A percentile compares a stretch with the other conserved stretches of the same genome.
These are phyloP conservation scores for Macrotrachela quadricornifera DNA, from an alignment of 1,140 invertebrate genomes.

Conservation along the genomic window DNA sequence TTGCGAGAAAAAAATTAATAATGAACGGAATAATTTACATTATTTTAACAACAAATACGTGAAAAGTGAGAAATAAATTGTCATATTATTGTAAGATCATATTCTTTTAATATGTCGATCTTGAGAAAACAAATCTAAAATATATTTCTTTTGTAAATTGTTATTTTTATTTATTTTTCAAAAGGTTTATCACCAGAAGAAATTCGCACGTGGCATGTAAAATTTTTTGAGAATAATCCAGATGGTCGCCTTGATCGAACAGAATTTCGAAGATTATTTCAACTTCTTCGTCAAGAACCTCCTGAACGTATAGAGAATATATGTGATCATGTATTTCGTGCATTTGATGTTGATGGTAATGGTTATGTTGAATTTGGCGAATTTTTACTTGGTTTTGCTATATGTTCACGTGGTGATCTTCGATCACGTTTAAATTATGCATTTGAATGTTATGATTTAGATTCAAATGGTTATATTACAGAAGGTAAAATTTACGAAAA, in stretches of 20 bases:
- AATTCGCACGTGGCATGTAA: neutral
- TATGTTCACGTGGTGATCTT: slow-evolving; percentile 1
- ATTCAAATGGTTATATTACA: slow-evolving; percentile 1
- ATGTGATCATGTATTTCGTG: neutral
- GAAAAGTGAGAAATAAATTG: no score
- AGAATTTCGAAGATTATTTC: neutral
- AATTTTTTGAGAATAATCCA: neutral
- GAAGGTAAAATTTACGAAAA: neutral
- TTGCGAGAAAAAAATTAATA: no score
- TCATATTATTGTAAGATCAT: no score
- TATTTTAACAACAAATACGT: no score
- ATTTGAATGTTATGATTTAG: slow-evolving; percentile 2
- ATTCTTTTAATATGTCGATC: no score
- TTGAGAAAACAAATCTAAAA: no score
- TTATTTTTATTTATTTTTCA: no score
- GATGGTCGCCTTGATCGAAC: neutral
- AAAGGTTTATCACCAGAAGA: no score
- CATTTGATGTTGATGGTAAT: slow-evolving; percentile 3
- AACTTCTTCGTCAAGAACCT: neutral
- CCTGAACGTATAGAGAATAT: neutral
- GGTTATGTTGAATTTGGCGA: slow-evolving; percentile 4
- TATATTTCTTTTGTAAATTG: no score
- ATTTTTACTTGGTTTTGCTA: slow-evolving; percentile 3
- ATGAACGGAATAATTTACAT: no score
- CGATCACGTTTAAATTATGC: slow-evolving; percentile 1